Conservation (phyloP, 2,888 invertebrate genomes). For the Cheilosia pagana region DNA sequence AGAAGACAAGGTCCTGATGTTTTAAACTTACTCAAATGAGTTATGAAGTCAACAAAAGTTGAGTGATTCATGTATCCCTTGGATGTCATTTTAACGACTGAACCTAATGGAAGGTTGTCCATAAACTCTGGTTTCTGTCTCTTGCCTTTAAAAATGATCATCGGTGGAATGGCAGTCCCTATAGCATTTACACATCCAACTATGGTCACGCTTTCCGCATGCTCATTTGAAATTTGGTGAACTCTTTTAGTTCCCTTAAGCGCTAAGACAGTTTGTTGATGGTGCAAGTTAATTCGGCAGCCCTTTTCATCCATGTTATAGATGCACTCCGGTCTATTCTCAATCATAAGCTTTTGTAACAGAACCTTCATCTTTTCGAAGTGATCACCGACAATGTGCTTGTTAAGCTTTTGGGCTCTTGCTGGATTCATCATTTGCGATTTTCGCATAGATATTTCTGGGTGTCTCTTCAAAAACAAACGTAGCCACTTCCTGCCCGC, state of each 20-base stretch:
- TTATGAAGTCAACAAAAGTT: slow-evolving; percentile 24
- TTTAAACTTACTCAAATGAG: slow-evolving; percentile 23
- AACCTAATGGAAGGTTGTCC: slow-evolving; percentile 45
- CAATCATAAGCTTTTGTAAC: slow-evolving; percentile 12
- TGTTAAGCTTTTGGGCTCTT: slow-evolving; percentile 24
- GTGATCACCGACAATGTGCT: slow-evolving; percentile 6
- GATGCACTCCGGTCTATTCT: slow-evolving; percentile 20
- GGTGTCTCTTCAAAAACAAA: slow-evolving; percentile 45
- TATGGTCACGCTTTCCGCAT: slow-evolving; percentile 50
- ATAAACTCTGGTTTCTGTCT: slow-evolving; percentile 32
- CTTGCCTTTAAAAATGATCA: slow-evolving; percentile 40
- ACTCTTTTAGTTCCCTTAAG: slow-evolving; percentile 26
- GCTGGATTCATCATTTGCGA: slow-evolving; percentile 32
- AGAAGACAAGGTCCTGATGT: slow-evolving; percentile 31
- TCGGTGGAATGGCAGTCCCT: slow-evolving; percentile 28
- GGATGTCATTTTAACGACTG: slow-evolving; percentile 34
- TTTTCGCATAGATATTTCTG: slow-evolving; percentile 36
- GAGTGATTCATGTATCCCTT: slow-evolving; percentile 47
- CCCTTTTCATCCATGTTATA: slow-evolving; percentile 51
- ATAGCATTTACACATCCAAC: slow-evolving; percentile 36
- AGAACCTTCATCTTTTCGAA: slow-evolving; percentile 3
- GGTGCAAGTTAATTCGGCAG: slow-evolving; percentile 42
- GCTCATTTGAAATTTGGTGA: slow-evolving; percentile 35
- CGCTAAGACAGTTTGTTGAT: slow-evolving; percentile 38
- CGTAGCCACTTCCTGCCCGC: slow-evolving; percentile 34